Conservation (phyloP, 2,113 vertebrate species). For the Pristiophorus japonicus region DNA sequence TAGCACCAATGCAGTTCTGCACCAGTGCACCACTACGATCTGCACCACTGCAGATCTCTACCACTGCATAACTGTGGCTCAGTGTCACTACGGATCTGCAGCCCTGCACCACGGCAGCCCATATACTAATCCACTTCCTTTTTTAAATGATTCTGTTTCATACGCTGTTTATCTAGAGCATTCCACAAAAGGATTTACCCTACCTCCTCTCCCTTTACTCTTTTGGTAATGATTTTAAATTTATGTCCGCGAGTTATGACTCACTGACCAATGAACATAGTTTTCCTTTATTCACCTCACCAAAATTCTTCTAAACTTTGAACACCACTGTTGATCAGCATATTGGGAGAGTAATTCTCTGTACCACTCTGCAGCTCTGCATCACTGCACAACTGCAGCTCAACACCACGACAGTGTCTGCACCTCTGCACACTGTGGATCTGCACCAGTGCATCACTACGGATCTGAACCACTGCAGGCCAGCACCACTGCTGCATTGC, state of each 20-base stretch:
- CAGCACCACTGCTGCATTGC: neutral
- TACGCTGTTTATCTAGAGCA: conserved; percentile 44
- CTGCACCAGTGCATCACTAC: neutral
- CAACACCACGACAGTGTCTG: neutral
- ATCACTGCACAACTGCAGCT: no score
- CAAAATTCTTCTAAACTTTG: conserved; percentile 50
- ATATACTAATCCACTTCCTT: conserved; percentile 12
- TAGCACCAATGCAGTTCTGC: no score
- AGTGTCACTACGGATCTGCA: no score
- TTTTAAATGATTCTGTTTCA: conserved; percentile 46
- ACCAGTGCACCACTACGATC: no score
- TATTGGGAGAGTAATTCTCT: conserved; percentile 41
- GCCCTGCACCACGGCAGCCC: no score
- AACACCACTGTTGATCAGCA: conserved; percentile 41
- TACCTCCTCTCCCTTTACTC: conserved; percentile 42
- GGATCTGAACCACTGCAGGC: neutral
- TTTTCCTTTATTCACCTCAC: conserved; percentile 48
- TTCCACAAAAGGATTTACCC: conserved; percentile 48
- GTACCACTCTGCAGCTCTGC: neutral
- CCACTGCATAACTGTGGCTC: no score
- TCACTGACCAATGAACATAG: neutral
- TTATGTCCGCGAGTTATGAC: no score
- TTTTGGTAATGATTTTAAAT: conserved; percentile 44
- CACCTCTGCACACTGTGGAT: neutral
- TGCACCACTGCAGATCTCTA: no score